phyloP scores from a whole-genome alignment of 2,113 vertebrate species.

The Cranoglanis bouderius region DNA sequence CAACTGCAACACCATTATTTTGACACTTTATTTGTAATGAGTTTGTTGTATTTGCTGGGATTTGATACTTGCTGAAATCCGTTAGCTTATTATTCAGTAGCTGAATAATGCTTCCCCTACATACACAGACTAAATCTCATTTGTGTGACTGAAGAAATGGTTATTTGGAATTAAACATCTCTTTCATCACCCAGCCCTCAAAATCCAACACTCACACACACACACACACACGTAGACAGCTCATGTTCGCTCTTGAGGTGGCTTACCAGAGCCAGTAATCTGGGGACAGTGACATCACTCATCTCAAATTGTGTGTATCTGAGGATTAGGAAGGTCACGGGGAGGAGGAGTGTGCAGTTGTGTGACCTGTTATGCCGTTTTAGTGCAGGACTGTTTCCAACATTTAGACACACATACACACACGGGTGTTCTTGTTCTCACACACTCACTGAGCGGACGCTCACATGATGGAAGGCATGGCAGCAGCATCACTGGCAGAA shows the following conservation, averaged over 20 bases:
- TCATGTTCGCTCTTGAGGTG: slow-evolving; percentile 57
- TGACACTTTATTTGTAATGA: not conserved
- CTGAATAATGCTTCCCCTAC: not conserved
- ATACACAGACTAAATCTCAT: not conserved
- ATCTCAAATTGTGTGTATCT: slow-evolving; percentile 30
- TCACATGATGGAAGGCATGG: slow-evolving; percentile 44
- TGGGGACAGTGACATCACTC: slow-evolving; percentile 70
- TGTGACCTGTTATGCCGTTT: slow-evolving; percentile 5
- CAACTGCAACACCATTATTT: not conserved
- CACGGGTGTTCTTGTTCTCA: not conserved
- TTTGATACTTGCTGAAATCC: not conserved
- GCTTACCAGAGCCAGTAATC: slow-evolving; percentile 71
- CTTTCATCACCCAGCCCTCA: not conserved
- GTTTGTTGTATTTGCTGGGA: not conserved
- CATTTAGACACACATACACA: slow-evolving; percentile 1
- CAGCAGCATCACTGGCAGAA: slow-evolving; percentile 40
- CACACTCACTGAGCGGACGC: not conserved
- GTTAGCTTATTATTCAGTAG: not conserved
- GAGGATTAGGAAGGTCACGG: slow-evolving; percentile 41
- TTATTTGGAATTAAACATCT: not conserved
- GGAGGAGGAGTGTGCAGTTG: slow-evolving; percentile 33
- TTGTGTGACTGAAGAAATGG: not conserved
- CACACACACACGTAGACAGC: slow-evolving; percentile 10
- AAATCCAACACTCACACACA: slow-evolving; percentile 3
- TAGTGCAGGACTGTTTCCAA: not conserved